Evolutionary conservation across 2,888 invertebrate genomes (phyloP), one percentile per base, ranked within the genome.

Genomic region (Amblyjoppa fuscipennis): DNA sequence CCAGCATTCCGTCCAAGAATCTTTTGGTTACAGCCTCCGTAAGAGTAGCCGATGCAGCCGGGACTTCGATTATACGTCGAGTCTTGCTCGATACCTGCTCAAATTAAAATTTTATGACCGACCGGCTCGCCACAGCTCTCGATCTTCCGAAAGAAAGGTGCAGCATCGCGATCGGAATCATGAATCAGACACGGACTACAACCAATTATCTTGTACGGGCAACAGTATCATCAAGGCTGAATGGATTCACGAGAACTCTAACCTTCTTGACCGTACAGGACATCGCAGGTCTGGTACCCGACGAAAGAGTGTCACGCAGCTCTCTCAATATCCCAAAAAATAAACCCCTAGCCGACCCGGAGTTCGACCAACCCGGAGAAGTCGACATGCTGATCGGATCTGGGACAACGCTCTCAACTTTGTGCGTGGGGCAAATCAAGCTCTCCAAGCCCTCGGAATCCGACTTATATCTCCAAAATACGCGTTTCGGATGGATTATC

Each of bases 381-480:
- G 59, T 87, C 0, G 87, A 88, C n/a, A n/a, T 85, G 56, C 70
- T 89, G 0, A 45, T 88, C 1, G 82, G 86, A 13, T 28, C 86
- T 0, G 88, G 84, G 1, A 11, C 73, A 0, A 74, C 86, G 3
- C 56, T 88, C 87, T 85, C 5, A 86, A 88, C 16, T 76, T 20
- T 20, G 20, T 20, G 20, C 20, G 20, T 20, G 20, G 20, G 20
- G 20, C 20, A 20, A 20, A 20, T 85, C 1, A 70, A 83, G 66
- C 28, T 88, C 0, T 75, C 85, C 0, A 0, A 9, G 38, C 34
- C 25, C 20, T 34, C 34, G 13, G 56, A 66, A 0, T n/a, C 59
- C 3, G 87, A 87, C 13, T 28, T 87, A 3, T 74, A 77, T n/a
- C 75, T 87, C 0, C 88, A 87, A 41, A 88, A 88, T 20, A 87